Percentiles rank a stretch among this genome's conserved stretches.
phyloP scores from a whole-genome alignment of 2,888 invertebrate genomes.

The Cantharis rustica region DNA sequence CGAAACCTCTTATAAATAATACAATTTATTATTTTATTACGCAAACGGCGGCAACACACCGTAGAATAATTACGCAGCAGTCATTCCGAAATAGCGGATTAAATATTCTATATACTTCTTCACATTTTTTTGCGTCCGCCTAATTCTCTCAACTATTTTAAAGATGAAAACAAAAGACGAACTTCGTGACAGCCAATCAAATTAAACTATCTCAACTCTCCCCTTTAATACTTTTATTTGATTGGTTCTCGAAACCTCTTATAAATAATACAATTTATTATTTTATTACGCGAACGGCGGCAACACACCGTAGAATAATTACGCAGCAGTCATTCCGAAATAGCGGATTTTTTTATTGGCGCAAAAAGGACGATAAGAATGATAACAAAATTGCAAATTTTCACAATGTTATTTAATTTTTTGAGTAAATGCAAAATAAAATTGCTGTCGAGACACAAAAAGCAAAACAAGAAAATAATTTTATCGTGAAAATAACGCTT shows the following conservation, averaged over 20 bases:
- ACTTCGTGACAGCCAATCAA: no score
- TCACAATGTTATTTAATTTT: background rate
- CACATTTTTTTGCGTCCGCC: background rate
- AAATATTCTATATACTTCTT: background rate
- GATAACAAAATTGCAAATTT: background rate
- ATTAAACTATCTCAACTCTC: no score
- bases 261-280: no score
- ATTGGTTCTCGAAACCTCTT: no score
- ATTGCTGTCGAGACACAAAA: background rate
- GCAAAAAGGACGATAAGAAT: background rate
- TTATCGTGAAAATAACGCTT: background rate
- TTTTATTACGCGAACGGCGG: no score
- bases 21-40: no score
- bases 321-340: background rate
- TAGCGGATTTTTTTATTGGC: background rate
- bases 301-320: background rate
- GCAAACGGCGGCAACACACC: no score
- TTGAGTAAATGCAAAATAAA: background rate
- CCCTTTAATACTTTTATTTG: no score
- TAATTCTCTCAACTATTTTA: background rate
- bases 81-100: background rate
- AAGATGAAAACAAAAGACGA: background rate
- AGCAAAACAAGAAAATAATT: background rate
- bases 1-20: no score
- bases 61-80: background rate